Percentiles rank a stretch among this genome's conserved stretches.
Evolutionary conservation across 2,888 invertebrate genomes (phyloP).

Genomic region (Cryptus armator): DNA sequence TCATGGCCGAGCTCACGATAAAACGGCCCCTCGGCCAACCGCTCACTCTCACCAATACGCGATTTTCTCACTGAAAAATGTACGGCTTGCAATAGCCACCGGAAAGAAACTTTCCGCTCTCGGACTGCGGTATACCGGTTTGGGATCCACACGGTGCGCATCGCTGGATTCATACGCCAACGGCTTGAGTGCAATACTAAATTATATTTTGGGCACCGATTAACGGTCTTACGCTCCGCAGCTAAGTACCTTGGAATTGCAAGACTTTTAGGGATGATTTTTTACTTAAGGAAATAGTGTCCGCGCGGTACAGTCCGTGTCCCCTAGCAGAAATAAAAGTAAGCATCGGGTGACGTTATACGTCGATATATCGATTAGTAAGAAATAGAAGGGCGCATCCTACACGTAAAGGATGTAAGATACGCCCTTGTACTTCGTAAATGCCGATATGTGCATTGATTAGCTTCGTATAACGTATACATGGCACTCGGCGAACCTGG

Average conservation of each 20-base stretch:
- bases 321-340: not conserved
- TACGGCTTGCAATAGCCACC: conserved; percentile 36
- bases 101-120: conserved; percentile 29
- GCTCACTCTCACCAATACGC: not conserved
- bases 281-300: not conserved
- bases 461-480: not conserved
- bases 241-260: conserved; percentile 13
- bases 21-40: conserved; percentile 57
- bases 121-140: not conserved
- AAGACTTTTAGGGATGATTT: not conserved
- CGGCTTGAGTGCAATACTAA: conserved; percentile 18
- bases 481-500: not conserved
- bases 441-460: no score
- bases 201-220: conserved; percentile 37
- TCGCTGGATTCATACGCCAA: not conserved
- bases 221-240: not conserved
- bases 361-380: not conserved
- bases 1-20: conserved; percentile 66
- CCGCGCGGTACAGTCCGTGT: not conserved
- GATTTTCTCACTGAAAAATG: conserved; percentile 23
- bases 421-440: no score
- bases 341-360: not conserved
- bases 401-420: no score
- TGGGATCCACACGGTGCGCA: not conserved
- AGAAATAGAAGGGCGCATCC: not conserved